Evolutionary conservation across 2,113 vertebrate genomes (phyloP), one percentile per base, ranked within the genome.

Genomic region (Leptocoma aspasia): DNA sequence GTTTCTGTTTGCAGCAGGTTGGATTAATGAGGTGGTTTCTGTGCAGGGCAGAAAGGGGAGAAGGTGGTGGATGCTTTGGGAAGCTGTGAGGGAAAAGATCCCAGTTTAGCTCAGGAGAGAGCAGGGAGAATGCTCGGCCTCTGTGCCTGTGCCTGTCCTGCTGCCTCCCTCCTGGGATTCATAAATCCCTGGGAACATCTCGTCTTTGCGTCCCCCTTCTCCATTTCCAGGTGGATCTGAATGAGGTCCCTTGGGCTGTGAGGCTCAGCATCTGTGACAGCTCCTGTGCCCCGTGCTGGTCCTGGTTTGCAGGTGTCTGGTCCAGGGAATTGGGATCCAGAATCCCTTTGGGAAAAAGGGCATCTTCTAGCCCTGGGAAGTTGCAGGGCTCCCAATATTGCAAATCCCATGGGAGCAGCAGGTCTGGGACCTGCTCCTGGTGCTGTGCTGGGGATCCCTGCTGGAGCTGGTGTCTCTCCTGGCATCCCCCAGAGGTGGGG

Each of bases 321-420:
- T 11, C 10, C 2, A 1, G 56, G 26, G 28, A 28, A 6, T 5
- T 4, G 63, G 59, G 41, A 44, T 47, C 3, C 26, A 11, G 57
- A n/a, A n/a, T n/a, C n/a, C n/a, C n/a, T n/a, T n/a, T n/a, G 30
- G 79, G 70, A 39, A 65, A 79, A 86, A 1, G 5, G 17, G 20
- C 15, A 22, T 22, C 21, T 45, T 14, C 7, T 44, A 44, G 39
- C 22, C 26, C 14, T 1, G 10, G 77, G 60, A 9, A 44, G 42
- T 10, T 11, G 26, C 50, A 30, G 10, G 0, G 0, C 7, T 22
- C 63, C 37, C 37, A 19, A 0, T 8, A 28, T 1, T 28, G 19
- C 21, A 23, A 66, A 84, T 65, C 33, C 45, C 12, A 0, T 0
- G 1, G 59, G 47, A 83, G 16, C 39, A 39, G 37, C 83, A 45